Conservation (phyloP, 2,113 vertebrate species). For the Spilogale gracilis region DNA sequence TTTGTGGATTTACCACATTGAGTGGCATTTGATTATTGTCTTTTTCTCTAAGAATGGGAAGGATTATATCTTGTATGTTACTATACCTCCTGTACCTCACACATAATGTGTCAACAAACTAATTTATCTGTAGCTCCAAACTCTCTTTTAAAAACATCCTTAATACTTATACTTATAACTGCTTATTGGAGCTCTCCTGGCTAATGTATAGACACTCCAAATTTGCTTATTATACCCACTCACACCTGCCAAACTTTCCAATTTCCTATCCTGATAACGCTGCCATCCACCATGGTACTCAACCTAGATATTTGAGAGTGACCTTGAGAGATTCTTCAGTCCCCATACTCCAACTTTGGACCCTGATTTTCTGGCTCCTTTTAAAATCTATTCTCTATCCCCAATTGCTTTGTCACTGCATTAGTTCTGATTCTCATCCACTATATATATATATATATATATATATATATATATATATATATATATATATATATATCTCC, state of each 20-base stretch:
- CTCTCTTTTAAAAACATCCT: background rate
- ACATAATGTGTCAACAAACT: background rate
- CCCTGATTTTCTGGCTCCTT: background rate
- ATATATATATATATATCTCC: background rate
- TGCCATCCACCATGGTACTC: background rate
- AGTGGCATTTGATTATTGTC: background rate
- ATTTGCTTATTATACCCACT: background rate
- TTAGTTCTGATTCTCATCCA: background rate
- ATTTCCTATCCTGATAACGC: background rate
- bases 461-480: background rate
- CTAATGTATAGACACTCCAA: background rate
- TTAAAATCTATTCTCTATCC: background rate
- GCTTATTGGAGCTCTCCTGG: background rate
- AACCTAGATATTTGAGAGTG: background rate
- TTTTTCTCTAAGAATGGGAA: constrained; percentile 9
- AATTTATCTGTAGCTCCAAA: background rate
- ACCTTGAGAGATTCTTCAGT: background rate
- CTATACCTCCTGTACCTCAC: background rate
- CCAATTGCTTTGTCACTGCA: background rate
- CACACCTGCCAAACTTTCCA: background rate
- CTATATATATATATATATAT: background rate
- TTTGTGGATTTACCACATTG: background rate
- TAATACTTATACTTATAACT: background rate
- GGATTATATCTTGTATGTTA: background rate
- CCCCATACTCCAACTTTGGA: background rate